Evolutionary conservation across 37 sponge, comb jelly and placozoan species (phyloP).

Genomic region (Diacarnus erythraeanus): DNA sequence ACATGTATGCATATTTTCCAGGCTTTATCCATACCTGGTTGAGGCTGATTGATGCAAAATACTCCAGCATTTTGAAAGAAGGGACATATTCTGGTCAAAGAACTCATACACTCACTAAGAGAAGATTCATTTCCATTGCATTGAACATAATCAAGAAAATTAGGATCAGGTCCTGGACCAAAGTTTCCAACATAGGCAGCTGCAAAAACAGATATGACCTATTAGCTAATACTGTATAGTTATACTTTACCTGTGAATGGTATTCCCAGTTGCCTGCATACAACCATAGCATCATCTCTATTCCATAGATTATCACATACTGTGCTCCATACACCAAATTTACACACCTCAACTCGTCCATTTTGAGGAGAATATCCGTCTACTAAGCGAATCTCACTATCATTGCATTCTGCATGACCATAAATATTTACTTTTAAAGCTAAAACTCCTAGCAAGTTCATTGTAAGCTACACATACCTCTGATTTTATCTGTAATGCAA

Average conservation of each 20-base stretch:
- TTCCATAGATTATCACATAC: conserved; percentile 5
- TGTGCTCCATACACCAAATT: neutral
- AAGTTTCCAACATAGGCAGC: neutral
- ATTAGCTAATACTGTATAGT: no score
- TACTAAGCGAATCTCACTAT: neutral
- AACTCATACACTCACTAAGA: neutral
- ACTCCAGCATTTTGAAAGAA: neutral
- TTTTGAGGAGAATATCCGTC: neutral
- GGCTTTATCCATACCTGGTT: neutral
- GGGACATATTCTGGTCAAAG: neutral
- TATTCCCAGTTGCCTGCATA: conserved; percentile 9
- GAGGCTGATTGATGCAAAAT: neutral
- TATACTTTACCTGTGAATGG: neutral
- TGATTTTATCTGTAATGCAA: neutral
- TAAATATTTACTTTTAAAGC: neutral
- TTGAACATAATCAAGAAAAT: neutral
- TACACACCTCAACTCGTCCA: conserved; percentile 1
- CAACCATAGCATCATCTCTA: neutral
- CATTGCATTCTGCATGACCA: neutral
- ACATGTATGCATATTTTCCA: neutral
- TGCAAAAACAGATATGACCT: no score
- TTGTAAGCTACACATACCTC: neutral
- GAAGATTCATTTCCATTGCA: neutral
- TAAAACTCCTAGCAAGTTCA: neutral
- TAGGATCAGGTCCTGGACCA: neutral